phyloP scores from a whole-genome alignment of 2,797 vertebrate species.

The Echiichthys vipera region DNA sequence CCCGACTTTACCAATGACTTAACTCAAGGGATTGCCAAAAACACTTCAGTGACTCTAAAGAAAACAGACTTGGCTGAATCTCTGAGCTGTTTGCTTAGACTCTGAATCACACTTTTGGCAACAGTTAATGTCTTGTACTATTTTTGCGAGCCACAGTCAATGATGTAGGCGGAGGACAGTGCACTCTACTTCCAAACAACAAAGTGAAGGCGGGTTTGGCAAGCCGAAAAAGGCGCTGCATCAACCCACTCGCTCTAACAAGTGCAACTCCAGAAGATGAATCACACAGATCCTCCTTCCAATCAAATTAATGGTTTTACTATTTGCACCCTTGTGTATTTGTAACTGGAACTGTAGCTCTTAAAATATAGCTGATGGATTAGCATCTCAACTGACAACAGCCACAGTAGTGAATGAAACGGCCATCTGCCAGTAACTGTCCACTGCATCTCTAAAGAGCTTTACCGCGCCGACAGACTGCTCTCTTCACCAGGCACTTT shows the following conservation, averaged over 20 bases:
- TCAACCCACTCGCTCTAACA: constrained; percentile 41
- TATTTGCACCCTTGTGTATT: constrained; percentile 1
- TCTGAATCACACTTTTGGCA: constrained; percentile 69
- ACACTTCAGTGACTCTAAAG: constrained; percentile 54
- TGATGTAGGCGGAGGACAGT: constrained; percentile 36
- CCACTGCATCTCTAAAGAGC: constrained; percentile 54
- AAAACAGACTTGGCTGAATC: constrained; percentile 54
- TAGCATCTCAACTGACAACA: constrained; percentile 56
- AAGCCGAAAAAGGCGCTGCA: constrained; percentile 16
- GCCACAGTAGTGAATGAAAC: constrained; percentile 40
- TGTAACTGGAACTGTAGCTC: constrained; percentile 26
- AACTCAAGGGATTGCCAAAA: constrained; percentile 55
- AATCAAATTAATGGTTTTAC: neutral
- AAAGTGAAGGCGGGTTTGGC: constrained; percentile 44
- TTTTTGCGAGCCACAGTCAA: constrained; percentile 47
- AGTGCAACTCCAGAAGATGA: constrained; percentile 37
- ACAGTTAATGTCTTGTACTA: constrained; percentile 39
- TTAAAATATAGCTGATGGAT: constrained; percentile 56
- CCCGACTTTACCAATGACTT: constrained; percentile 38
- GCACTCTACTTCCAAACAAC: constrained; percentile 46
- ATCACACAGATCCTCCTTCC: constrained; percentile 28
- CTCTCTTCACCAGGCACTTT: constrained; percentile 53
- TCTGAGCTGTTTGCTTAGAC: constrained; percentile 52
- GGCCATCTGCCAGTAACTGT: constrained; percentile 69
- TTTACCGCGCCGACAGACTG: constrained; percentile 40